phyloP scores from a whole-genome alignment of 1,140 invertebrate genomes.

The Euura lappo region DNA sequence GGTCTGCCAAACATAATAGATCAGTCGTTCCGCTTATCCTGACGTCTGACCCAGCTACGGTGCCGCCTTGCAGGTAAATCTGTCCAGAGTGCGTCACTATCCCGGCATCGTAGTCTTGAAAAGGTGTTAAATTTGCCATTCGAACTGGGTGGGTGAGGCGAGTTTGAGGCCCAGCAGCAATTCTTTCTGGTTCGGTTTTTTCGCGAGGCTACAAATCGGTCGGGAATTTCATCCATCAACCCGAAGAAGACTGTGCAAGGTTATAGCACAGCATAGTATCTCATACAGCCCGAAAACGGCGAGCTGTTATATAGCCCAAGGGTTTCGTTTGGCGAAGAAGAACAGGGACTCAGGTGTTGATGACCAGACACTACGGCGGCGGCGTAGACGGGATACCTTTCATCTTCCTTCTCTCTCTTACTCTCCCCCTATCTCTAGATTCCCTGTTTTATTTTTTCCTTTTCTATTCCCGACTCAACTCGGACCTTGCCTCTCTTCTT shows the following conservation, averaged over 20 bases:
- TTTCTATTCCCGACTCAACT: slow-evolving; percentile 18
- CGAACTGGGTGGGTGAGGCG: not conserved
- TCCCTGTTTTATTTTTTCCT: slow-evolving; percentile 33
- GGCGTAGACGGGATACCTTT: slow-evolving; percentile 45
- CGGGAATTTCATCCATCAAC: slow-evolving; percentile 57
- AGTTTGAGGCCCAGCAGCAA: slow-evolving; percentile 24
- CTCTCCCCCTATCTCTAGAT: slow-evolving; percentile 26
- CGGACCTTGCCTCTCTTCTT: slow-evolving; percentile 13
- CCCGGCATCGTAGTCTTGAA: not conserved
- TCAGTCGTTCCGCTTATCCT: no score
- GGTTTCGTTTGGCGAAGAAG: slow-evolving; percentile 26
- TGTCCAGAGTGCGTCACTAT: no score
- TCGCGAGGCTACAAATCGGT: slow-evolving; percentile 31
- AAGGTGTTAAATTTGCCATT: not conserved
- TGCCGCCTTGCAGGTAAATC: no score
- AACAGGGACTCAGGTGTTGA: slow-evolving; percentile 50
- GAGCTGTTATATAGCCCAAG: slow-evolving; percentile 32
- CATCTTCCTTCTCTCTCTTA: slow-evolving; percentile 48
- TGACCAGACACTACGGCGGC: slow-evolving; percentile 53
- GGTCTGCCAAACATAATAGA: no score
- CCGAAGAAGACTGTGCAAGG: slow-evolving; percentile 15
- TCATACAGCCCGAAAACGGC: slow-evolving; percentile 27
- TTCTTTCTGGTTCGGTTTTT: slow-evolving; percentile 55
- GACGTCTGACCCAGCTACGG: no score
- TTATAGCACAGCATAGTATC: slow-evolving; percentile 35